Evolutionary conservation across 2,113 vertebrate genomes (phyloP), one percentile per base, ranked within the genome.

Genomic region (Entosphenus tridentatus): DNA sequence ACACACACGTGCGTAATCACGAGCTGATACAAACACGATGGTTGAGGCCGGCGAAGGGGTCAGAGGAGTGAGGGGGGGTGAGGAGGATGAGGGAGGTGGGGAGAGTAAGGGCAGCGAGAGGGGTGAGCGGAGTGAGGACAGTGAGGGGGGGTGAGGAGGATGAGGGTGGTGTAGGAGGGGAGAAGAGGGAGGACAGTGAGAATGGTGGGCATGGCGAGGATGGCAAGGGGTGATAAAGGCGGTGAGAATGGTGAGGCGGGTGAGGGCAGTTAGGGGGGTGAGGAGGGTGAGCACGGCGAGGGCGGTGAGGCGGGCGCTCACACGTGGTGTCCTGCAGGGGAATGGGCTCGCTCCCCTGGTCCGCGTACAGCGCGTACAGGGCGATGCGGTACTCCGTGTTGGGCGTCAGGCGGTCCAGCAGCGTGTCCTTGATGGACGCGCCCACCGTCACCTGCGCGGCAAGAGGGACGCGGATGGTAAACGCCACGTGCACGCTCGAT

Each of bases 321-420:
- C 62, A 21, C 62, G 62, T 65, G 9, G 62, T 65, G 21, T 65
- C 62, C 10, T 65, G n/a, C 10, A 65, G 21, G n/a, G 21, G n/a
- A 21, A 65, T n/a, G n/a, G 62, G 62, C 62, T 65, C n/a, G 62
- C 8, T 8, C 8, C n/a, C n/a, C n/a, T 65, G 62, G 8, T 65
- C 62, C 8, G n/a, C 62, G 21, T 65, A 65, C 62, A 65, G n/a
- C 2, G 62, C 62, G 9, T 65, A 21, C 10, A 65, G n/a, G n/a
- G 21, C 9, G 62, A 65, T 65, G n/a, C 62, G 62, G 62, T 65
- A 65, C n/a, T 21, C n/a, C n/a, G 62, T 65, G 62, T 21, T n/a
- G n/a, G 62, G 62, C n/a, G 9, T 11, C 8, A 65, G 62, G 8
- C 62, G n/a, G n/a, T n/a, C 10, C 62, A 65, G 62, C 62, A 9